Conservation (phyloP, 2,888 invertebrate species). For the Parapristionchus giblindavisi region DNA sequence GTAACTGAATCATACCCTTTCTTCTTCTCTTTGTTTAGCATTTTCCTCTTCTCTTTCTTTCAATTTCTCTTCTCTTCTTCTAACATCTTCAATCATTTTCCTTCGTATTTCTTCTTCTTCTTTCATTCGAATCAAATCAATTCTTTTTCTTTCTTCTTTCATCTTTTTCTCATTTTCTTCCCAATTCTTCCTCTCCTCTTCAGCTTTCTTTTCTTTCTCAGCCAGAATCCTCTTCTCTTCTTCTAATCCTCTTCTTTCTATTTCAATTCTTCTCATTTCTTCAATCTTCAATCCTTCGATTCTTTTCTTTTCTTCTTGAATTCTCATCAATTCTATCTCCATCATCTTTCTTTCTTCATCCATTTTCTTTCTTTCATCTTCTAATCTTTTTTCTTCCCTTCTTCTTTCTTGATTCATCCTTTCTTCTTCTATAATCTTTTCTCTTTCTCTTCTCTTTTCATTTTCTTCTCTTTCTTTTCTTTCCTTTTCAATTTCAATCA, state of each 20-base stretch:
- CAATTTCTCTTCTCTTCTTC: neutral
- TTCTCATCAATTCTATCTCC: conserved; percentile 13
- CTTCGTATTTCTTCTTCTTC: neutral
- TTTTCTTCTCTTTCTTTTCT: too few relatives aligned
- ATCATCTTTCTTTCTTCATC: neutral
- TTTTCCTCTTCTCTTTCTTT: neutral
- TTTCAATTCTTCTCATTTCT: conserved; percentile 37
- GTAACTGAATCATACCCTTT: neutral
- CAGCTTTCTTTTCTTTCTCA: neutral
- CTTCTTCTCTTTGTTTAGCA: neutral
- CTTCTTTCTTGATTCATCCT: too few relatives aligned
- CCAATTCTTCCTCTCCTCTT: neutral
- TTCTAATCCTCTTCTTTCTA: neutral
- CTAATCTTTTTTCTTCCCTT: conserved; percentile 19
- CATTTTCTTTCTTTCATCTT: conserved; percentile 34
- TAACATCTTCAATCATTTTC: neutral
- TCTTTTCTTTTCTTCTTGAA: conserved; percentile 21
- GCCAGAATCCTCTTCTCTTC: neutral
- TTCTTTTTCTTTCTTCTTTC: neutral
- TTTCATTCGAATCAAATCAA: neutral
- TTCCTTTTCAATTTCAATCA: too few relatives aligned
- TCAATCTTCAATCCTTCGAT: conserved; percentile 40
- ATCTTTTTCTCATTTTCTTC: conserved; percentile 22
- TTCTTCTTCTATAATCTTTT: too few relatives aligned
- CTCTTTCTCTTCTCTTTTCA: too few relatives aligned